Base-by-base conservation (phyloP, 2,113 vertebrate genomes). In the Uria aalge region DNA sequence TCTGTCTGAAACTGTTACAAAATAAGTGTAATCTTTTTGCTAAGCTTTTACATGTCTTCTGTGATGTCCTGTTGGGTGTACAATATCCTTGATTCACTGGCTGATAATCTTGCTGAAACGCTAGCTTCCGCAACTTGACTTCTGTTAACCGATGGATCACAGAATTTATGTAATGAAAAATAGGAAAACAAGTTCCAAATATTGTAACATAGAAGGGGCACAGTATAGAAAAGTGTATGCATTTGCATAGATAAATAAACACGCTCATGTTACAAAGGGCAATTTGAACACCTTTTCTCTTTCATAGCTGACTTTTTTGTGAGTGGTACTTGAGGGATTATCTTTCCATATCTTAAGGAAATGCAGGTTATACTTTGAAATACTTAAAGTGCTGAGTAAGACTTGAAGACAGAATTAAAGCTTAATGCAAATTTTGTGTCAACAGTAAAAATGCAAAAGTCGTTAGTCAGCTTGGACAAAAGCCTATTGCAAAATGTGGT, bases 211-310 rank as follows among this genome's bases (percentile, higher is more conserved):
- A 67, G 23, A 19, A 71, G 43, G 5, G 38, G 59, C 23, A 52
- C 12, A 40, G 23, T 22, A 10, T 29, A 20, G 41, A 13, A 30
- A 30, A 41, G 14, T 8, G 3, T 17, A 2, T n/a, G 11, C 6
- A 7, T 55, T 32, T 48, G 26, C 30, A 17, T 24, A 6, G 1
- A 2, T 15, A 8, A 1, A 9, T 48, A 7, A 12, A 6, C 15
- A 1, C 23, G 18, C 19, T 71, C 1, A 3, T 19, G 16, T 72
- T 88, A 24, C 18, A 23, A n/a, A 52, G 29, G 12, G 7, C 12
- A 69, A 4, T 38, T 71, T 6, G 29, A 30, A 27, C 23, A 11
- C 41, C 5, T 62, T 52, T 48, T 66, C 11, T 48, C 19, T 43
- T 57, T 59, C 8, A 16, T 43, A n/a, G 32, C 20, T 81, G 6